Percentiles rank a stretch among this genome's conserved stretches.
These are phyloP conservation scores for Mellivora capensis DNA, from an alignment of 2,113 vertebrate genomes.

Conservation along the genomic window DNA sequence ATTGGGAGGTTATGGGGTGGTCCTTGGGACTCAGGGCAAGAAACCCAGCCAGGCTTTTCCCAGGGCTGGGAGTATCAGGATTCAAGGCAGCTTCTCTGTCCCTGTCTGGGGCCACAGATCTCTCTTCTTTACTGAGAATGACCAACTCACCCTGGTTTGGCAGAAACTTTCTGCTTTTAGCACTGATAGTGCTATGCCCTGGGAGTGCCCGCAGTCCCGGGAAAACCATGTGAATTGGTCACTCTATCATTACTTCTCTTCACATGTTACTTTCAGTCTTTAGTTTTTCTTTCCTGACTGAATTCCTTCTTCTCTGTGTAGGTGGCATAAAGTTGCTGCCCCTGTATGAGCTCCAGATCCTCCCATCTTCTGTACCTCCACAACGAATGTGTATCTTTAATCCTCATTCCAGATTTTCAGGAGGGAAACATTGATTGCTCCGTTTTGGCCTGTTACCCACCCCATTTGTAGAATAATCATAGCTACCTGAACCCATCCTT, in stretches of 20 bases:
- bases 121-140: neutral
- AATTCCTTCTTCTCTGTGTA: neutral
- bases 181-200: neutral
- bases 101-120: neutral
- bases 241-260: neutral
- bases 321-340: neutral
- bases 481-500: neutral
- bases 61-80: no score
- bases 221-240: neutral
- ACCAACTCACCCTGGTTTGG: neutral
- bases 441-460: neutral
- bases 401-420: neutral
- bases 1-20: neutral
- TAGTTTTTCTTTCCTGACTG: neutral
- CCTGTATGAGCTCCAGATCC: neutral
- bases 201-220: neutral
- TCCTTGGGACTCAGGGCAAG: neutral
- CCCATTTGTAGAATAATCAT: neutral
- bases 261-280: neutral
- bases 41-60: neutral
- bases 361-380: neutral
- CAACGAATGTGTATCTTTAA: neutral
- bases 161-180: neutral
- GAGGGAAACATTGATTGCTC: neutral
- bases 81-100: neutral